A percentile compares a stretch with the other conserved stretches of the same genome.
These are phyloP conservation scores for Lepidothrix coronata DNA, from an alignment of 2,113 vertebrate species.

Conservation along the genomic window DNA sequence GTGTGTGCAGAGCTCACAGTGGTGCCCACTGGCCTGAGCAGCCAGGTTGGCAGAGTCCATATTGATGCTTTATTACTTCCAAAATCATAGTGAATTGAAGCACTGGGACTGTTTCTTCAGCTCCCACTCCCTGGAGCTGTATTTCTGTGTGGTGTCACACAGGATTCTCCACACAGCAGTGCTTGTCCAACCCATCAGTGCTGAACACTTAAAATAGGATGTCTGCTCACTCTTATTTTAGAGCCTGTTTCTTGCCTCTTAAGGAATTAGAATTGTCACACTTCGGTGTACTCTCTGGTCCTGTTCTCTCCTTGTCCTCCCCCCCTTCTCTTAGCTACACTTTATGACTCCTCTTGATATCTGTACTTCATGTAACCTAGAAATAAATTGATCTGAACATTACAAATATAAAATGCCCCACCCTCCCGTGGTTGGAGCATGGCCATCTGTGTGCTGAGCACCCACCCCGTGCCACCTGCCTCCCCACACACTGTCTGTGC, in stretches of 20 bases:
- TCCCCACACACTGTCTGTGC: not conserved
- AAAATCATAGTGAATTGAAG: not conserved
- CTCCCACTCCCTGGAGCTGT: not conserved
- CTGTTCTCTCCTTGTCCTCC: slow-evolving; percentile 40
- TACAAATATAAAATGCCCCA: slow-evolving; percentile 17
- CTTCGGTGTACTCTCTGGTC: not conserved
- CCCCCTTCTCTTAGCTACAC: not conserved
- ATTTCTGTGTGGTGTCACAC: not conserved
- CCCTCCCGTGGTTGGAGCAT: not conserved
- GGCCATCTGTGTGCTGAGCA: slow-evolving; percentile 34
- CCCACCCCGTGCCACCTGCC: slow-evolving; percentile 31
- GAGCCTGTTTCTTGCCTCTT: slow-evolving; percentile 23
- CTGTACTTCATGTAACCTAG: slow-evolving; percentile 26
- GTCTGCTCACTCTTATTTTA: slow-evolving; percentile 52
- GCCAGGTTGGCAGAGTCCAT: not conserved
- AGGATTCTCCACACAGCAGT: not conserved
- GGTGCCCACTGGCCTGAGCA: not conserved
- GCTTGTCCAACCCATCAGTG: not conserved
- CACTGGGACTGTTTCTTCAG: not conserved
- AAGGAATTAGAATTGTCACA: slow-evolving; percentile 42
- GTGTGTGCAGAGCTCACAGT: not conserved
- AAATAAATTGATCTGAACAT: slow-evolving; percentile 38
- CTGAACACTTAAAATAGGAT: not conserved
- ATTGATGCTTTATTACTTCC: not conserved
- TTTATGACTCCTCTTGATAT: not conserved